A percentile compares a stretch with the other conserved stretches of the same genome.
Evolutionary conservation across 1,140 invertebrate genomes (phyloP).

Genomic region (Papilio helenus): DNA sequence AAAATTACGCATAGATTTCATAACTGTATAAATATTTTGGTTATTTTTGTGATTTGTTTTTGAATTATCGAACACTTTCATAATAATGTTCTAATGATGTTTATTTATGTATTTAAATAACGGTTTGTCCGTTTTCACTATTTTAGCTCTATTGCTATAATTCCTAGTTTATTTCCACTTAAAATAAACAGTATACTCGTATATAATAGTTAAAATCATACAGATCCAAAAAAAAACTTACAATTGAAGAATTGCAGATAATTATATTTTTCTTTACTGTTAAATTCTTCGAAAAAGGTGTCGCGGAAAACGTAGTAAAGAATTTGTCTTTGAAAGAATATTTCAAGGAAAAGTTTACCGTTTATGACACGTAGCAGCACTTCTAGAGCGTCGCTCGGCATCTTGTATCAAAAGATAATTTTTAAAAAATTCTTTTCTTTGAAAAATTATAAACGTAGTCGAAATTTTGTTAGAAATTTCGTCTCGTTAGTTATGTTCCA

Average conservation of each 20-base stretch:
- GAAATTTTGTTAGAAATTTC: not conserved
- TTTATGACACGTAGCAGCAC: not conserved
- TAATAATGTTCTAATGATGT: no score
- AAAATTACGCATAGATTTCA: not conserved
- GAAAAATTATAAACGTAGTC: not conserved
- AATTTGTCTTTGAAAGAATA: slow-evolving; percentile 9
- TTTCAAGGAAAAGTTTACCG: not conserved
- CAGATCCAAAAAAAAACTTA: no score
- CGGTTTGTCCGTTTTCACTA: no score
- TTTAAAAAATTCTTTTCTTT: not conserved
- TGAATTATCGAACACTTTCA: no score
- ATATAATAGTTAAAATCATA: not conserved
- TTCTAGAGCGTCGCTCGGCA: not conserved
- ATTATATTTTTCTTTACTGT: not conserved
- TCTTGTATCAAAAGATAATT: not conserved
- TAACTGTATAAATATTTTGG: not conserved
- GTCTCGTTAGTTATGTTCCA: not conserved
- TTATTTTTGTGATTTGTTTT: not conserved
- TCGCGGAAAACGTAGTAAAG: not conserved
- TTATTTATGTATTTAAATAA: no score
- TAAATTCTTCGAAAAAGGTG: not conserved
- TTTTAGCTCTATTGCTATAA: no score
- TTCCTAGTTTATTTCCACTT: no score
- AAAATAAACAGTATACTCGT: no score
- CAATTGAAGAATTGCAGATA: not conserved